A percentile compares a stretch with the other conserved stretches of the same genome.
These are phyloP conservation scores for Craseonycteris thonglongyai DNA, from an alignment of 2,113 vertebrate species.

Conservation along the genomic window DNA sequence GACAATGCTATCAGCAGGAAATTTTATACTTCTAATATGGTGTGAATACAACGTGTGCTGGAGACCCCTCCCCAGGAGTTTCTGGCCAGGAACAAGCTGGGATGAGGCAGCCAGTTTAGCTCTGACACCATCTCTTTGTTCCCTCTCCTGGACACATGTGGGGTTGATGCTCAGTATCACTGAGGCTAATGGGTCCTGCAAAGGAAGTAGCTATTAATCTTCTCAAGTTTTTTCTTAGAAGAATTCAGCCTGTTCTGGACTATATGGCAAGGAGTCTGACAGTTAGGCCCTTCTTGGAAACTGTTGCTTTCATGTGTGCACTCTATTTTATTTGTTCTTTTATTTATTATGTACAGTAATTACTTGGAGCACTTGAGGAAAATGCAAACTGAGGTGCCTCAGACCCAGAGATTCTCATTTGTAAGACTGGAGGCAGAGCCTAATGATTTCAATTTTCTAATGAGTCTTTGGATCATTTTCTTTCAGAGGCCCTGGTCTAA, in stretches of 20 bases:
- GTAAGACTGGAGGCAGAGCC: neutral
- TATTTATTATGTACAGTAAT: neutral
- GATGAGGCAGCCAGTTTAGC: neutral
- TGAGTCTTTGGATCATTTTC: neutral
- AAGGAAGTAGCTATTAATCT: neutral
- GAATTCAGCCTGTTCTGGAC: neutral
- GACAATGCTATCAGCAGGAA: neutral
- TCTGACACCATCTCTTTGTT: neutral
- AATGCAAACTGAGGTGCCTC: neutral
- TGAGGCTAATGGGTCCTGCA: neutral
- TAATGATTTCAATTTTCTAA: neutral
- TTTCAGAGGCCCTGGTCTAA: neutral
- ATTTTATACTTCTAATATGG: neutral
- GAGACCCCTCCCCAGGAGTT: neutral
- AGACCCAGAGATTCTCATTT: neutral
- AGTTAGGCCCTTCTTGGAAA: neutral
- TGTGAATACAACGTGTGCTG: neutral
- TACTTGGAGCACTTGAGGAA: neutral
- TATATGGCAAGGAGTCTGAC: neutral
- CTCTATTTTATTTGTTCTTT: neutral
- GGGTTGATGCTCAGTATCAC: neutral
- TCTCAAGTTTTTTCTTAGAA: neutral
- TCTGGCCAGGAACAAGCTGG: neutral
- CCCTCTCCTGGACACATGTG: neutral
- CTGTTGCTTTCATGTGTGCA: neutral